Evolutionary conservation across 2,113 vertebrate species (phyloP).

Genomic region (Pseudorhombus dupliciocellatus): DNA sequence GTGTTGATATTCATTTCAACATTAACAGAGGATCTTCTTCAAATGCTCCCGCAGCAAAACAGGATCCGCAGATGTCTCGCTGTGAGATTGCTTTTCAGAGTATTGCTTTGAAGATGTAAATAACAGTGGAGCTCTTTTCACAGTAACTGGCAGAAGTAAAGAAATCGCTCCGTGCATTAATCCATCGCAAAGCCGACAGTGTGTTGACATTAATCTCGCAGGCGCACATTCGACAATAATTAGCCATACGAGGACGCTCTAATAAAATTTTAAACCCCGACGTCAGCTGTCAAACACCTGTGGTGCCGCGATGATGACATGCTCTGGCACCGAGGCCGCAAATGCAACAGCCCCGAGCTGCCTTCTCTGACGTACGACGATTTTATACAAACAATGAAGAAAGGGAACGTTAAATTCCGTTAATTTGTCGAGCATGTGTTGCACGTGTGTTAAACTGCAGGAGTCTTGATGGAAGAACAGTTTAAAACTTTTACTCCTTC

Average conservation of each 20-base stretch:
- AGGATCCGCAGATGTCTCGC: background rate
- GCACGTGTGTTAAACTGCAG: too few relatives aligned
- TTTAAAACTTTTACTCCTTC: background rate
- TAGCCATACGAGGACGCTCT: background rate
- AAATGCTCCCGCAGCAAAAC: background rate
- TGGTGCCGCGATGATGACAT: background rate
- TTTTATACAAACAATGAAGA: background rate
- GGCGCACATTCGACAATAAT: background rate
- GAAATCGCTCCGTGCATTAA: background rate
- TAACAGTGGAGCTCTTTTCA: too few relatives aligned
- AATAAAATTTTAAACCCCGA: constrained; percentile 22
- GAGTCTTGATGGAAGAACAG: too few relatives aligned
- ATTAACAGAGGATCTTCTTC: background rate
- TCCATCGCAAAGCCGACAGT: background rate
- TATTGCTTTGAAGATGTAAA: background rate
- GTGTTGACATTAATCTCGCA: background rate
- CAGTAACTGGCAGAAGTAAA: too few relatives aligned
- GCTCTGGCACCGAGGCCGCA: too few relatives aligned
- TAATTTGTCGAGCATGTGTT: background rate
- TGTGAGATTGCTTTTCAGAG: background rate
- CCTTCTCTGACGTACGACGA: background rate
- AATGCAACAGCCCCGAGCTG: background rate
- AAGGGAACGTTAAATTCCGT: background rate
- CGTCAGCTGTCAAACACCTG: constrained; percentile 28
- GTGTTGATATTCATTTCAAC: background rate